Percentiles rank a stretch among this genome's conserved stretches.
phyloP scores from a whole-genome alignment of 53 echinoderm and acorn worm species.

The Holothuria leucospilota region DNA sequence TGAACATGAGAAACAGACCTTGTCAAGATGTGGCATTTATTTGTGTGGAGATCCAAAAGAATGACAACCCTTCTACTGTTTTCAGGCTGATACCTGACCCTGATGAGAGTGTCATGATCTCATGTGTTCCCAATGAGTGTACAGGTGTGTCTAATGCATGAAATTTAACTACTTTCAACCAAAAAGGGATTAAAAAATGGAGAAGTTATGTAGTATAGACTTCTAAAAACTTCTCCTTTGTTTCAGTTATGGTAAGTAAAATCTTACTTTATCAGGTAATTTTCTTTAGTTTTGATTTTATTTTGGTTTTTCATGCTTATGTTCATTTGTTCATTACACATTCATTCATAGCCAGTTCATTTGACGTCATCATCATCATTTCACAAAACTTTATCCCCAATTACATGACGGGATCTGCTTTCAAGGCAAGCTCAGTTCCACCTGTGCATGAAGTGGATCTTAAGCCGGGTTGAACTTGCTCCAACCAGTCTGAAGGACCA shows the following conservation, averaged over 20 bases:
- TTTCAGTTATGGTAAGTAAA: too few relatives aligned
- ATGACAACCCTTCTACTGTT: constrained; percentile 66
- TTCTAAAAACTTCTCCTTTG: too few relatives aligned
- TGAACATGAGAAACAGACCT: constrained; percentile 71
- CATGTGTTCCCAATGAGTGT: constrained; percentile 86
- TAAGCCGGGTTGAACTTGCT: too few relatives aligned
- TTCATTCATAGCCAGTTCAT: constrained; percentile 37
- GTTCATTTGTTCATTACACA: not conserved
- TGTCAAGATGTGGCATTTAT: constrained; percentile 77
- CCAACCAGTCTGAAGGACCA: constrained; percentile 27
- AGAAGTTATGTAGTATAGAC: too few relatives aligned
- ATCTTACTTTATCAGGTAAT: not conserved
- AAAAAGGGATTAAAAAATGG: too few relatives aligned
- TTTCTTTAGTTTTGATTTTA: not conserved
- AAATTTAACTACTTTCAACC: not conserved
- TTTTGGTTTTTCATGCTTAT: constrained; percentile 1
- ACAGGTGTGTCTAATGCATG: constrained; percentile 69
- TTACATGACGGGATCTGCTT: constrained; percentile 12
- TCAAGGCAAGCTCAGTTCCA: too few relatives aligned
- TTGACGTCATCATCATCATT: constrained; percentile 18
- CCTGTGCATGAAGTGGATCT: too few relatives aligned
- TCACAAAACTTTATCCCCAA: constrained; percentile 20
- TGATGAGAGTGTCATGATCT: constrained; percentile 67
- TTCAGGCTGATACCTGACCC: constrained; percentile 78
- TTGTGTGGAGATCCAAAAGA: constrained; percentile 81